Percentiles rank a stretch among this genome's conserved stretches.
These are phyloP conservation scores for Pristionchus fissidentatus DNA, from an alignment of 2,888 invertebrate genomes.

Conservation along the genomic window DNA sequence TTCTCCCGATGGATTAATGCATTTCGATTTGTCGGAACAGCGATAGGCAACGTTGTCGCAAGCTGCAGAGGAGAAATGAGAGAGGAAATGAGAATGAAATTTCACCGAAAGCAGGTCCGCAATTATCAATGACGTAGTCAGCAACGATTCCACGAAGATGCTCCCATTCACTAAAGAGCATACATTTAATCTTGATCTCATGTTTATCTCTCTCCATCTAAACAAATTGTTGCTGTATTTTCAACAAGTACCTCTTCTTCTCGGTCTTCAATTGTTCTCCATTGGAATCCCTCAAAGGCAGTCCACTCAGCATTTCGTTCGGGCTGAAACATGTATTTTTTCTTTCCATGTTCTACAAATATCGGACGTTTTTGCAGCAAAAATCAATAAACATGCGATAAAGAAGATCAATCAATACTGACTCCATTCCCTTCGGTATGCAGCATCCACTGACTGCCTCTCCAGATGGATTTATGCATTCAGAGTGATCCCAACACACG, in stretches of 20 bases:
- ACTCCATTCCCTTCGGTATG: neutral
- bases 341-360: too few species aligned
- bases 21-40: neutral
- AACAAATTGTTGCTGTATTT: too few species aligned
- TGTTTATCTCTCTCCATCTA: too few species aligned
- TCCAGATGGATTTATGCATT: slow-evolving; percentile 17
- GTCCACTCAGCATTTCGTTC: neutral
- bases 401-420: too few species aligned
- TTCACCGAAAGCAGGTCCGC: slow-evolving; percentile 23
- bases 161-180: neutral
- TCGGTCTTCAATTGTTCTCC: too few species aligned
- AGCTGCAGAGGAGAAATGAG: too few species aligned
- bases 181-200: too few species aligned
- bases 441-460: neutral
- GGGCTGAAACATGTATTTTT: too few species aligned
- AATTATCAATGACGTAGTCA: neutral
- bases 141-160: neutral
- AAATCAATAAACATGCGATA: too few species aligned
- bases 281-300: neutral
- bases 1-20: neutral
- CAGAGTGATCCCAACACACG: neutral
- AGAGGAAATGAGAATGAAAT: too few species aligned
- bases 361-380: too few species aligned
- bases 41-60: neutral
- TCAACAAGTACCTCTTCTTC: too few species aligned